Evolutionary conservation across 2,113 vertebrate species (phyloP).

Genomic region (Anhinga rufa): DNA sequence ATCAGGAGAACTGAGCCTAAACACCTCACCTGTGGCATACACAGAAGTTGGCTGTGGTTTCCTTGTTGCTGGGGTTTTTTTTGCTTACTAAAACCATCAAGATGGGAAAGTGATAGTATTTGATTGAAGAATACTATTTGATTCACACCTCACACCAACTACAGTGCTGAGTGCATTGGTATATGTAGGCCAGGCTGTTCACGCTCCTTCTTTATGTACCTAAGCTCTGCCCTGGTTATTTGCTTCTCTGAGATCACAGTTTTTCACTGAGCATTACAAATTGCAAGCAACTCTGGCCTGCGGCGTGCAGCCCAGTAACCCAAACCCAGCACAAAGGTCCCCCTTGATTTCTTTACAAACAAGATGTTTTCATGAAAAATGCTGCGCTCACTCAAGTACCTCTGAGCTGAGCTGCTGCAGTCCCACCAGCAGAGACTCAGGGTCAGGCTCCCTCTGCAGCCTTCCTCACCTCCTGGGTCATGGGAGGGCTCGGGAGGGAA

Average conservation of each 20-base stretch:
- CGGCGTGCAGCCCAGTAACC: background rate
- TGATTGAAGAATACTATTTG: background rate
- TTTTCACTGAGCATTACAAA: background rate
- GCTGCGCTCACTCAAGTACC: fast-evolving
- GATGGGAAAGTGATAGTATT: background rate
- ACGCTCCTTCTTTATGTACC: background rate
- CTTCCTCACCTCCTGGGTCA: background rate
- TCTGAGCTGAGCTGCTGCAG: background rate
- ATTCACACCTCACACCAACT: background rate
- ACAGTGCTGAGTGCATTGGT: background rate
- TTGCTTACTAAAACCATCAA: background rate
- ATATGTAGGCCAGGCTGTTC: background rate
- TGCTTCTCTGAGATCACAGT: background rate
- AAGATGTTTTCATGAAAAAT: background rate
- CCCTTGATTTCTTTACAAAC: background rate
- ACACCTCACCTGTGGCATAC: background rate
- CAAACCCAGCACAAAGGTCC: background rate
- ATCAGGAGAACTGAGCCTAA: background rate
- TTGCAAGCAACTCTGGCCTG: background rate
- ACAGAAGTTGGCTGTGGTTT: background rate
- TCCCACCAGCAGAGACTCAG: background rate
- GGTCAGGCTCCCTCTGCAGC: no score
- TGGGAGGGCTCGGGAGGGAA: fast-evolving
- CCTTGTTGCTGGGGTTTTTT: background rate
- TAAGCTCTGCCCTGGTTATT: background rate